A percentile compares a stretch with the other conserved stretches of the same genome.
phyloP scores from a whole-genome alignment of 2,113 vertebrate genomes.

The Bujurquina vittata region DNA sequence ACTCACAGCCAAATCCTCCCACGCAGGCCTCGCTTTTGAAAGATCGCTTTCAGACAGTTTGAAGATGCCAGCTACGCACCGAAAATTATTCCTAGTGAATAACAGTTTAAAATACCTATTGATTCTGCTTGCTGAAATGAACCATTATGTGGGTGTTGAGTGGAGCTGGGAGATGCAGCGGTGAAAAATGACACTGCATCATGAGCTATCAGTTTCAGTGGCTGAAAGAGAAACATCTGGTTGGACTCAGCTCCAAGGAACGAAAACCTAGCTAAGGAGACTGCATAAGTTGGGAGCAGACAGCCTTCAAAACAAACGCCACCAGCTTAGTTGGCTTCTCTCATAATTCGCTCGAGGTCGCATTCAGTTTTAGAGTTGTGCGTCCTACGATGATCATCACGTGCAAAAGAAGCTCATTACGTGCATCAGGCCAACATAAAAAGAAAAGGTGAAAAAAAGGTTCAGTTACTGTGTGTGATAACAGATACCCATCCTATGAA shows the following conservation, averaged over 20 bases:
- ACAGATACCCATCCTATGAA: constrained; percentile 49
- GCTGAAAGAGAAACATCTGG: constrained; percentile 85
- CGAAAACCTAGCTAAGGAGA: constrained; percentile 74
- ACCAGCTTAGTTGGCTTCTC: constrained; percentile 62
- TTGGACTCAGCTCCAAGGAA: constrained; percentile 78
- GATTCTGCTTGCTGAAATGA: constrained; percentile 76
- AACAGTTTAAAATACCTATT: constrained; percentile 75
- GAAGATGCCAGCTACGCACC: constrained; percentile 54
- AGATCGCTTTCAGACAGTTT: constrained; percentile 67
- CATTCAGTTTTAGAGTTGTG: constrained; percentile 42
- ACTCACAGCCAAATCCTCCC: constrained; percentile 65
- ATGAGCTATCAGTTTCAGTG: constrained; percentile 81
- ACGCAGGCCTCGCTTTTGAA: constrained; percentile 57
- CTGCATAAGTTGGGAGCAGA: constrained; percentile 63
- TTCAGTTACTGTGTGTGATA: constrained; percentile 36
- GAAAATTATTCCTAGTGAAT: constrained; percentile 67
- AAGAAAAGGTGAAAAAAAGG: constrained; percentile 45
- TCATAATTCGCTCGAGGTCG: constrained; percentile 57
- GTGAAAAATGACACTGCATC: constrained; percentile 79
- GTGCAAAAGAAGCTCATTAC: constrained; percentile 29
- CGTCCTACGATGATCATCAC: constrained; percentile 27
- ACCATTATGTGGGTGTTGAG: constrained; percentile 79
- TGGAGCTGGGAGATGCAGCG: constrained; percentile 59
- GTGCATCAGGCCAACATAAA: not conserved
- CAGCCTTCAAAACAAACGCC: constrained; percentile 73